Evolutionary conservation across 2,888 invertebrate species (phyloP).

Genomic region (Agriotes lineatus): DNA sequence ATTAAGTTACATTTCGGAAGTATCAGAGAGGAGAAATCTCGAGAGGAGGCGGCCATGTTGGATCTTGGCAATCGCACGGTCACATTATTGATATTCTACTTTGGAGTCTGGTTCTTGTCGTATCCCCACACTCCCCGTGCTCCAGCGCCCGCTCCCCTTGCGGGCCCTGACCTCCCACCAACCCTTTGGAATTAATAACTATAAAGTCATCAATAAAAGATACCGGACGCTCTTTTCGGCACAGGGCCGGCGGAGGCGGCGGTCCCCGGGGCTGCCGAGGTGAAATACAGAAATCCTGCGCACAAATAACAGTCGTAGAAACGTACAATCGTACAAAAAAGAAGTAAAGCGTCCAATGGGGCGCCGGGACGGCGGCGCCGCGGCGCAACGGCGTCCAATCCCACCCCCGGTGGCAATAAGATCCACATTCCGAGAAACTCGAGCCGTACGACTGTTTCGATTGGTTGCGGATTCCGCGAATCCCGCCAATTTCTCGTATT

Average conservation of each 20-base stretch:
- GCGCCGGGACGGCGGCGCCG: slow-evolving; percentile 57
- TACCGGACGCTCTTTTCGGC: slow-evolving; percentile 18
- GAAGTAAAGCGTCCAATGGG: slow-evolving; percentile 59
- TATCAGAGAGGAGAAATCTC: slow-evolving; percentile 37
- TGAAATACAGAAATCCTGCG: slow-evolving; percentile 48
- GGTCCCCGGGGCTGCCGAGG: slow-evolving; percentile 20
- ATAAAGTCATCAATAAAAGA: slow-evolving; percentile 43
- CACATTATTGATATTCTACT: slow-evolving; percentile 67
- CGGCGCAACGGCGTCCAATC: slow-evolving; percentile 60
- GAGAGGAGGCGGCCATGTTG: slow-evolving; percentile 44
- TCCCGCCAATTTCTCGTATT: slow-evolving; percentile 65
- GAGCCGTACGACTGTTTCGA: slow-evolving; percentile 61
- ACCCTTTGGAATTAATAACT: slow-evolving; percentile 45
- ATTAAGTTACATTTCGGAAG: slow-evolving; percentile 28
- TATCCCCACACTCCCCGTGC: slow-evolving; percentile 50
- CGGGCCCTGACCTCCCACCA: slow-evolving; percentile 43
- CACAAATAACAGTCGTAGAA: slow-evolving; percentile 54
- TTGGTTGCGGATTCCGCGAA: slow-evolving; percentile 64
- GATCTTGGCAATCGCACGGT: slow-evolving; percentile 63
- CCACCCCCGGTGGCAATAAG: slow-evolving; percentile 63
- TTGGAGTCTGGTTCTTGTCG: slow-evolving; percentile 65
- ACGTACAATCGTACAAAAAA: slow-evolving; percentile 60
- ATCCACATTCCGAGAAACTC: slow-evolving; percentile 65
- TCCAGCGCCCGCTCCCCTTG: slow-evolving; percentile 43
- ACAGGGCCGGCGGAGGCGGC: neutral